Evolutionary conservation across 35 echinoderm and acorn worm species (phyloP).

Genomic region (Apostichopus parvimensis): DNA sequence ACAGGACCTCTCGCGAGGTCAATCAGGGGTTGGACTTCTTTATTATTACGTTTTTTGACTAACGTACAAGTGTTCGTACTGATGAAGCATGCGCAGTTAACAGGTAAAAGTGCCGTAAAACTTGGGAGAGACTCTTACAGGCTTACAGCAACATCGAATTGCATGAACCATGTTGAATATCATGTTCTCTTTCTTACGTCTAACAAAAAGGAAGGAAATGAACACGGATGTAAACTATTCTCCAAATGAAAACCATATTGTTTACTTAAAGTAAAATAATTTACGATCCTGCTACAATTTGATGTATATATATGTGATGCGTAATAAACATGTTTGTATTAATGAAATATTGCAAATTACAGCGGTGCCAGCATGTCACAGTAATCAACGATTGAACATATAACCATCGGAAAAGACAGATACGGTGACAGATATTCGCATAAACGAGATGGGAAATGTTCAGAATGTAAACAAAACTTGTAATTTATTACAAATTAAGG

Average conservation of each 20-base stretch:
- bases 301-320: not conserved
- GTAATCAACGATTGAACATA: not conserved
- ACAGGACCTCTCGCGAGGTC: no score
- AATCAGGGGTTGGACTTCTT: no score
- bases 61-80: no score
- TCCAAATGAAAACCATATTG: not conserved
- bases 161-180: no score
- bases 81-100: no score
- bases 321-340: not conserved
- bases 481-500: not conserved
- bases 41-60: no score
- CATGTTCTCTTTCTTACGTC: no score
- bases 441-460: not conserved
- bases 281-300: not conserved
- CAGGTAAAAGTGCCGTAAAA: no score
- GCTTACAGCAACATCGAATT: no score
- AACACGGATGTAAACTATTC: no score
- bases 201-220: no score
- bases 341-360: not conserved
- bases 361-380: not conserved
- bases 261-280: not conserved
- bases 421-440: not conserved
- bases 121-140: no score
- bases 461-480: not conserved
- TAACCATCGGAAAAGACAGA: not conserved